Base-by-base conservation (phyloP, 64 coral and sea anemone genomes). In the Pocillopora verrucosa region DNA sequence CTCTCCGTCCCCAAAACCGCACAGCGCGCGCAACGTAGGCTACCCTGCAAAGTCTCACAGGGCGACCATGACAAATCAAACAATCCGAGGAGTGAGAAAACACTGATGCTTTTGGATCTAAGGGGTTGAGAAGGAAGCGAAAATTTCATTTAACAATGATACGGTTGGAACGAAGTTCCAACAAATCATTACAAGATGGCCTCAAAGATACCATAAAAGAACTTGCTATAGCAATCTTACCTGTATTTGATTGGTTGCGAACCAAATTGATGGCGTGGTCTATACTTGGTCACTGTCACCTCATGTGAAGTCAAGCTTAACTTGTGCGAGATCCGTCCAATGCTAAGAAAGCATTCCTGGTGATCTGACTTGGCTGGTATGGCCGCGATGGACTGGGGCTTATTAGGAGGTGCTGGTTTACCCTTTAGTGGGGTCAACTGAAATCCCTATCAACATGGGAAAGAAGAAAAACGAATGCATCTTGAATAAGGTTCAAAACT, bases 321-420 rank as follows among this genome's bases (percentile, higher is more conserved):
- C n/a, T 83, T 80, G 70, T 94, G 93, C 17, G 80, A 87, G 19
- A 82, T 94, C 5, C 89, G 93, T 11, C 93, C 93, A 61, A 91
- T 86, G 63, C 83, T 94, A 14, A 94, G 76, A 59, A 87, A 87
- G 60, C 56, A 91, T 13, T 87, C 89, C 11, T 87, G 61, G 60
- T 76, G 24, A 36, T 92, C 63, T 5, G 77, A 87, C 37, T 92
- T 72, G 37, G 63, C 82, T 36, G 93, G 80, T 60, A 91, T 91
- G 56, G 51, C 58, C 5, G 93, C 74, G 60, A 89, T 74, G 26
- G 88, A 81, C 62, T 86, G 90, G 36, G 26, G 70, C 41, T 64
- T 45, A 1, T 87, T 83, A 9, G 20, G 61, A 78, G 64, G 16
- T 2, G 72, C 22, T 70, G 35, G 22, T 35, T 87, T 79, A 2